Evolutionary conservation across 2,888 invertebrate genomes (phyloP), one percentile per base, ranked within the genome.

Genomic region (Lasioglossum leucozonium): DNA sequence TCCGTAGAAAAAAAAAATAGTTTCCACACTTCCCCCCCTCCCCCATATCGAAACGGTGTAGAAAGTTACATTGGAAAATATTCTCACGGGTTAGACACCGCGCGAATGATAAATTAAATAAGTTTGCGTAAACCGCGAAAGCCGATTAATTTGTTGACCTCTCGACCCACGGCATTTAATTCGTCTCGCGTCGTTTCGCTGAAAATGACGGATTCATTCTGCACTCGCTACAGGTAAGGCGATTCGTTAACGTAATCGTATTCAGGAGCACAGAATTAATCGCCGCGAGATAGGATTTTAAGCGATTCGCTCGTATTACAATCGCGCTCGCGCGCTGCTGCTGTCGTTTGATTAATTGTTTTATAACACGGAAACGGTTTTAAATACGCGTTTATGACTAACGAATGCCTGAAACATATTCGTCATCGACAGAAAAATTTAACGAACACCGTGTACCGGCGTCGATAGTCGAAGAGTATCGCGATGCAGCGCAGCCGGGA

Each of bases 31-130:
- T 42, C 42, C 42, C 44, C 6, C 2, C 13, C 30, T 16, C 62
- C 30, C 6, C 62, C 16, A 0, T n/a, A 62, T 16, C 62, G 30
- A 62, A 34, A 55, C n/a, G 76, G 10, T 22, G 44, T 72, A 16
- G 83, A 83, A 83, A 83, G 55, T 58, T 51, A 16, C 44, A 51
- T 71, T 47, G 84, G 69, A 18, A 77, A 58, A 58, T 26, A 47
- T 58, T 76, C 83, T 77, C 69, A 69, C 22, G 37, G 73, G 18
- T 30, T 30, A n/a, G 51, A 22, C n/a, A 4, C 51, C 30, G 37
- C 22, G n/a, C 13, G 44, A 26, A 73, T 40, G 72, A 83, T 47
- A 67, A 55, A 69, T 77, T 73, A 65, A 44, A 83, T 67, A 26
- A 73, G 26, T 55, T 65, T n/a, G 40, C 4, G 72, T n/a, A 26